Conservation (phyloP, 1,140 invertebrate genomes). For the Atta texana region DNA sequence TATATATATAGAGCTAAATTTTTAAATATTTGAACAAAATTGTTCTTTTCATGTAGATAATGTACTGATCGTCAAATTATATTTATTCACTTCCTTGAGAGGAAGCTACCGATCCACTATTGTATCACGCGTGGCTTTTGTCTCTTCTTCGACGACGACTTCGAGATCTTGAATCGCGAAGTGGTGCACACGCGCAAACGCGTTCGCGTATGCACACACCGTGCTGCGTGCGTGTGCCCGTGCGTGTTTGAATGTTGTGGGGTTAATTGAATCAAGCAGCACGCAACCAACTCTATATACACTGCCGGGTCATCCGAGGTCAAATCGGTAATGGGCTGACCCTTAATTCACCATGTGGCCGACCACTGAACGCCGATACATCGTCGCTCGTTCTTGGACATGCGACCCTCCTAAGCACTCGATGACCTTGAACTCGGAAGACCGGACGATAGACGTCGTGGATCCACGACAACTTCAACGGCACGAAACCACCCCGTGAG, state of each 20-base stretch:
- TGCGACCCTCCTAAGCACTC: conserved; percentile 69
- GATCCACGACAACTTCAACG: conserved; percentile 68
- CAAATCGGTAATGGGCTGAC: conserved; percentile 82
- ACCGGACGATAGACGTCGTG: conserved; percentile 64
- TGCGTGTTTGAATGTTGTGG: conserved; percentile 76
- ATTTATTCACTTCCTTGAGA: conserved; percentile 38
- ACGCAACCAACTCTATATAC: conserved; percentile 81
- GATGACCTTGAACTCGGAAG: conserved; percentile 60
- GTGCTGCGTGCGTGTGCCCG: conserved; percentile 31
- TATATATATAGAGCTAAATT: too few relatives aligned
- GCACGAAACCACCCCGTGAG: conserved; percentile 67
- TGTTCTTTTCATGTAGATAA: neutral
- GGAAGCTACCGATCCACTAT: conserved; percentile 47
- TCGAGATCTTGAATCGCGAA: conserved; percentile 20
- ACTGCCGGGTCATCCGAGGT: conserved; percentile 82
- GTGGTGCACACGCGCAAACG: conserved; percentile 66
- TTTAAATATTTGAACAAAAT: too few relatives aligned
- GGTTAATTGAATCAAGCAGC: conserved; percentile 83
- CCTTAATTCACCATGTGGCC: conserved; percentile 79
- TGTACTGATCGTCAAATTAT: neutral
- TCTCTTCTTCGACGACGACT: conserved; percentile 33
- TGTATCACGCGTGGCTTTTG: conserved; percentile 43
- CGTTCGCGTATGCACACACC: conserved; percentile 61
- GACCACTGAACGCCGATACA: conserved; percentile 77
- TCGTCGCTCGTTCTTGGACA: conserved; percentile 72